Conservation (phyloP, 1,140 invertebrate species). For the Zaprionus nigranus region DNA sequence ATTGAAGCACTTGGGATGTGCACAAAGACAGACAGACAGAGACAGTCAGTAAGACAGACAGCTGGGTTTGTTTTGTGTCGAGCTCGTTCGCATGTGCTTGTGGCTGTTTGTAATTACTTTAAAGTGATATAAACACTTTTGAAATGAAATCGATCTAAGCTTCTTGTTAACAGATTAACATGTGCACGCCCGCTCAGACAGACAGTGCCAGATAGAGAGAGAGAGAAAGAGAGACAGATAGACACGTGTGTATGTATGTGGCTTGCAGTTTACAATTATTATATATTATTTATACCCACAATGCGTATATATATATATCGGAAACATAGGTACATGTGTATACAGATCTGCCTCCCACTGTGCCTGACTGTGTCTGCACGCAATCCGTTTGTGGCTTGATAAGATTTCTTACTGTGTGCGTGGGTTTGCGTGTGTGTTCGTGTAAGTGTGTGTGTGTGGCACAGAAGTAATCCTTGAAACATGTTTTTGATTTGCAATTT, state of each 20-base stretch:
- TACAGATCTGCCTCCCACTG: slow-evolving; percentile 30
- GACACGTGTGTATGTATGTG: slow-evolving; percentile 12
- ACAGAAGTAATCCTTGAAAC: slow-evolving; percentile 81
- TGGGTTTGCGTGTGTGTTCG: not conserved
- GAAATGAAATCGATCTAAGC: slow-evolving; percentile 82
- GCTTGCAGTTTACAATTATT: slow-evolving; percentile 77
- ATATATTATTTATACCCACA: slow-evolving; percentile 77
- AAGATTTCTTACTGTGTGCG: slow-evolving; percentile 29
- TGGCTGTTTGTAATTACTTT: slow-evolving; percentile 80
- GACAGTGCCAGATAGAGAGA: not conserved
- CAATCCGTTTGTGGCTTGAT: slow-evolving; percentile 60
- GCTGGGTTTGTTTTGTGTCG: slow-evolving; percentile 42
- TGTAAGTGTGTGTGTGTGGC: slow-evolving; percentile 34
- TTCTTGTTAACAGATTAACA: slow-evolving; percentile 83
- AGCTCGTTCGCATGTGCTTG: slow-evolving; percentile 63
- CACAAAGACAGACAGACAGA: slow-evolving; percentile 21
- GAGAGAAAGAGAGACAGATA: not conserved
- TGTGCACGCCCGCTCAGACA: slow-evolving; percentile 47
- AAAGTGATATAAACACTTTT: slow-evolving; percentile 83
- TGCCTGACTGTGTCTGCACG: slow-evolving; percentile 19
- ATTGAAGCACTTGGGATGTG: slow-evolving; percentile 18
- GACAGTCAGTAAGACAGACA: slow-evolving; percentile 16
- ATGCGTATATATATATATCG: slow-evolving; percentile 41
- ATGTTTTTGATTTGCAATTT: slow-evolving; percentile 83
- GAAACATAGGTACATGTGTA: slow-evolving; percentile 49